phyloP scores from a whole-genome alignment of 2,888 invertebrate genomes.

The Empis stercorea region DNA sequence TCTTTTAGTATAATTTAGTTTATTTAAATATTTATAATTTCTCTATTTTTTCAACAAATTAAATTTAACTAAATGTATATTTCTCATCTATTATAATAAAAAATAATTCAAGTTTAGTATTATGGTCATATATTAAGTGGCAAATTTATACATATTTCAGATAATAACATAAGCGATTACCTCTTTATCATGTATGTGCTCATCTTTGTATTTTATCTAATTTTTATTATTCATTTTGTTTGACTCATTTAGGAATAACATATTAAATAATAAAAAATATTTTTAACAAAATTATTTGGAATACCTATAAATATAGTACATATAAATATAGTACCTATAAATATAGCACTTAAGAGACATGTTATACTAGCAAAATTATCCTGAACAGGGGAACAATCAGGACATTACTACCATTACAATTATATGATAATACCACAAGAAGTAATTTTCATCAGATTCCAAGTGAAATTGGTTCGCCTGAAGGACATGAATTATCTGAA shows the following conservation, averaged over 20 bases:
- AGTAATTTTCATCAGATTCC: constrained; percentile 24
- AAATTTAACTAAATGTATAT: no score
- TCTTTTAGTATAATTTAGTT: neutral
- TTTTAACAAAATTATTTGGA: constrained; percentile 4
- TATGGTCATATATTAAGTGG: no score
- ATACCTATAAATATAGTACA: constrained; percentile 10
- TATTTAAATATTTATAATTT: neutral
- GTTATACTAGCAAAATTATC: constrained; percentile 9
- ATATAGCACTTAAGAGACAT: constrained; percentile 13
- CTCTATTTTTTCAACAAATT: no score
- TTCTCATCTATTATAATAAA: no score
- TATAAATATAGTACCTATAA: constrained; percentile 14
- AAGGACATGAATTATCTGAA: constrained; percentile 50
- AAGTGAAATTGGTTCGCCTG: constrained; percentile 21
- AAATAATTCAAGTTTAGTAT: no score
- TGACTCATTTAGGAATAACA: no score
- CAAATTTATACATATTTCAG: neutral
- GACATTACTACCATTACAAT: constrained; percentile 50
- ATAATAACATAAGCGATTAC: constrained; percentile 21
- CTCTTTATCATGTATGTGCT: constrained; percentile 11
- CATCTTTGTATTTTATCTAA: no score
- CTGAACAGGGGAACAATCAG: constrained; percentile 40
- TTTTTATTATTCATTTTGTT: constrained; percentile 17
- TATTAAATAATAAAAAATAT: no score
- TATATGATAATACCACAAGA: constrained; percentile 31